These are phyloP conservation scores for Esox niger DNA, from an alignment of 2,113 vertebrate species.

Conservation along the genomic window DNA sequence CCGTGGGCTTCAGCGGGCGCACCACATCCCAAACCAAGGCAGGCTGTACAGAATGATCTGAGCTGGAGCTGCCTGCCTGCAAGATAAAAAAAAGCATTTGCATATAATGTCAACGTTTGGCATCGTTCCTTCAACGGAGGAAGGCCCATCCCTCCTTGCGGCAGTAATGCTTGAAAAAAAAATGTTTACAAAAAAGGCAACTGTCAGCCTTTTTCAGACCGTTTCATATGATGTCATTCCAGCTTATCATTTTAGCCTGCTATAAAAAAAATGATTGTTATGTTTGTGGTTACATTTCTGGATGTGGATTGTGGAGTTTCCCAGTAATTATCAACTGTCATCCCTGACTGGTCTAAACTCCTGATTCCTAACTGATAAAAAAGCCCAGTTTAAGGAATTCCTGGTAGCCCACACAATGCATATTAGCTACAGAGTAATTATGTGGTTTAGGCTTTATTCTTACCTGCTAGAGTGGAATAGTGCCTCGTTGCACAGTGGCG, in stretches of 20 bases:
- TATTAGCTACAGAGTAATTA: constrained; percentile 70
- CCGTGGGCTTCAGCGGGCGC: constrained; percentile 76
- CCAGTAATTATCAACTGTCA: constrained; percentile 62
- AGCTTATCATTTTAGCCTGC: constrained; percentile 48
- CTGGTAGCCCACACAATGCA: constrained; percentile 46
- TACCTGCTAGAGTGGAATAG: constrained; percentile 73
- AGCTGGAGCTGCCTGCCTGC: constrained; percentile 54
- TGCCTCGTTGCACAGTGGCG: constrained; percentile 63
- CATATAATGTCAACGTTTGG: constrained; percentile 74
- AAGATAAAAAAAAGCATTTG: constrained; percentile 77
- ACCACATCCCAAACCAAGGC: constrained; percentile 60
- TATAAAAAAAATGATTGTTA: constrained; percentile 29
- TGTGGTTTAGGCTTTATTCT: constrained; percentile 70
- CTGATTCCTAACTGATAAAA: constrained; percentile 66
- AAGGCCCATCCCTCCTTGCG: constrained; percentile 40
- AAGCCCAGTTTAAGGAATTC: constrained; percentile 48
- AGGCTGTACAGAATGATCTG: constrained; percentile 47
- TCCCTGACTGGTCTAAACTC: constrained; percentile 62
- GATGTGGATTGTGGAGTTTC: constrained; percentile 51
- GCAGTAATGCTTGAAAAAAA: constrained; percentile 27
- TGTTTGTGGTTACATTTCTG: constrained; percentile 48
- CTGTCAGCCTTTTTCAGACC: constrained; percentile 29
- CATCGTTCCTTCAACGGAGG: constrained; percentile 47
- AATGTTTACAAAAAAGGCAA: constrained; percentile 47
- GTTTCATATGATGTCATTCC: constrained; percentile 33